Percentiles rank a stretch among this genome's conserved stretches.
These are phyloP conservation scores for Geodia barretti DNA, from an alignment of 37 sponge, comb jelly and placozoan genomes.

Conservation along the genomic window DNA sequence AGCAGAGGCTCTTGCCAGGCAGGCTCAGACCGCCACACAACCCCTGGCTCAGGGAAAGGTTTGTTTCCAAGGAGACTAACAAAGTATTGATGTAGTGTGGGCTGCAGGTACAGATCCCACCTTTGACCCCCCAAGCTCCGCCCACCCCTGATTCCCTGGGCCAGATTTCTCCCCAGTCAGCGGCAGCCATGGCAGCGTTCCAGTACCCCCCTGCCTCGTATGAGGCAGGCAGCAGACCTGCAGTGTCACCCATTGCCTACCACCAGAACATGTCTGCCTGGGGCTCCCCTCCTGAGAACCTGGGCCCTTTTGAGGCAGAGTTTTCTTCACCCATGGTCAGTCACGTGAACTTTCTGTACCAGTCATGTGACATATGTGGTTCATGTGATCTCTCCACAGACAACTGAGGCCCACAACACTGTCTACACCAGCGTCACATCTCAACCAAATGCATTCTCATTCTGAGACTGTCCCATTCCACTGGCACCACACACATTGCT, in stretches of 20 bases:
- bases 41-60: neutral
- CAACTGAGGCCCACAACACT: slow-evolving; percentile 26
- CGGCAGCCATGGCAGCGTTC: slow-evolving; percentile 38
- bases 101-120: slow-evolving; percentile 30
- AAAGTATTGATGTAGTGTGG: neutral
- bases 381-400: slow-evolving; percentile 9
- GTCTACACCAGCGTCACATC: slow-evolving; percentile 23
- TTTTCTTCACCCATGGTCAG: slow-evolving; percentile 13
- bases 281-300: slow-evolving; percentile 10
- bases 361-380: neutral
- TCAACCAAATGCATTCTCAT: neutral
- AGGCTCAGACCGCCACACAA: too few relatives aligned
- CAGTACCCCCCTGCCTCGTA: slow-evolving; percentile 49
- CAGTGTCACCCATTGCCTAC: slow-evolving; percentile 42
- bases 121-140: slow-evolving; percentile 66
- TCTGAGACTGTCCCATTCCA: neutral
- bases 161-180: slow-evolving; percentile 59
- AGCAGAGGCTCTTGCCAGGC: slow-evolving; percentile 30
- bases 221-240: slow-evolving; percentile 13
- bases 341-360: neutral
- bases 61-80: too few relatives aligned
- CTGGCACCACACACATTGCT: neutral
- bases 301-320: slow-evolving; percentile 13
- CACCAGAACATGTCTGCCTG: slow-evolving; percentile 12
- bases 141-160: slow-evolving; percentile 61